Evolutionary conservation across 2,113 vertebrate species (phyloP), one percentile per base, ranked within the genome.

Genomic region (Bufo bufo): DNA sequence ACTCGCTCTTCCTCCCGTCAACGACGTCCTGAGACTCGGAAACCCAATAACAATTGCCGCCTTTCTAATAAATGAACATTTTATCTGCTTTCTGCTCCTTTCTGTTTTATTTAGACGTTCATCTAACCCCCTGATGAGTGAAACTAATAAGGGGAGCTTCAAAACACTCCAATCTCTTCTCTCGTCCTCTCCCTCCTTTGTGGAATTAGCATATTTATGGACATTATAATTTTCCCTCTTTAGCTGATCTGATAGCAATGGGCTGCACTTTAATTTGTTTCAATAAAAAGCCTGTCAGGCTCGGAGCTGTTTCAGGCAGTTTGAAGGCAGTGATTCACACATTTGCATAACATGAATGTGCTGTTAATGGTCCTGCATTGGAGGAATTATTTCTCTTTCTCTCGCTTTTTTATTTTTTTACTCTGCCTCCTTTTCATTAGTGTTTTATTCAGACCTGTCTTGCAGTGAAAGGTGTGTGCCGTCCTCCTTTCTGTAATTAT

Each of bases 161-260:
- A 52, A 71, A 85, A 52, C 86, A 84, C 87, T 89, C 82, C 87
- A 84, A 56, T 83, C 87, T 61, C 23, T 59, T 77, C 33, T 23
- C 87, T 71, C 82, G 77, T 20, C 58, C 19, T 4, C 4, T 19
- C 6, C 6, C n/a, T 10, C 13, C 23, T 65, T 69, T 13, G 79
- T 61, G 58, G 85, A 92, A 89, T 87, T 86, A 88, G 78, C 61
- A 77, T 89, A 89, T 90, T 92, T 86, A 87, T 89, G 90, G 77
- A 82, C 20, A 84, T 45, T 85, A 82, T 52, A 69, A 86, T 79
- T 52, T 89, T 72, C 90, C 90, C 84, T 88, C 87, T 85, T 82
- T 72, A 90, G 85, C 71, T 91, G 61, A 88, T 90, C 78, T 87
- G 65, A 81, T 90, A 75, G 83, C 77, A 89, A 65, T 58, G 85